These are phyloP conservation scores for Caenorhabditis panamensis DNA, from an alignment of 2,888 invertebrate genomes.

Conservation along the genomic window DNA sequence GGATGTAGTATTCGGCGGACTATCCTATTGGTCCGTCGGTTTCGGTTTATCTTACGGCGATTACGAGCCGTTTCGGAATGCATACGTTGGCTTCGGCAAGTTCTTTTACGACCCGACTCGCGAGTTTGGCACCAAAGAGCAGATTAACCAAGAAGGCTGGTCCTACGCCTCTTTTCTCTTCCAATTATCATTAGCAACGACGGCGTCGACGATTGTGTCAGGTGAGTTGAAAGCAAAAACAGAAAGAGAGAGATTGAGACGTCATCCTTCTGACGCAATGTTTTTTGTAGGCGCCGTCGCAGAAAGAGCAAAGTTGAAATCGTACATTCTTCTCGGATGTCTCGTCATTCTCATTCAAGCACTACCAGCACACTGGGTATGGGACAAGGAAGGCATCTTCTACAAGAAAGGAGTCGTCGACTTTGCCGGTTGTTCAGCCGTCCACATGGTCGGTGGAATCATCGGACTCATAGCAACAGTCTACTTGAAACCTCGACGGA, in stretches of 20 bases:
- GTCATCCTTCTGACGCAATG: constrained; percentile 2
- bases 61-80: constrained; percentile 71
- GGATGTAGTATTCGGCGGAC: constrained; percentile 92
- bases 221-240: constrained; percentile 57
- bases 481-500: constrained; percentile 75
- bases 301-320: constrained; percentile 77
- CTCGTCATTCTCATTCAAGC: constrained; percentile 77
- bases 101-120: constrained; percentile 79
- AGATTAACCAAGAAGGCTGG: constrained; percentile 78
- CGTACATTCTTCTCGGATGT: constrained; percentile 78
- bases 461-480: constrained; percentile 77
- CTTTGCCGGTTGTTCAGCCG: constrained; percentile 82
- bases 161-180: constrained; percentile 78
- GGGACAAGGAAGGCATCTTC: constrained; percentile 81
- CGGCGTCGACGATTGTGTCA: constrained; percentile 80
- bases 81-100: constrained; percentile 76
- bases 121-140: constrained; percentile 48
- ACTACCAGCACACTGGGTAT: constrained; percentile 82
- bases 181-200: constrained; percentile 78
- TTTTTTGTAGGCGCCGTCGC: constrained; percentile 79
- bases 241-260: too few species aligned
- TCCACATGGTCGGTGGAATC: constrained; percentile 80
- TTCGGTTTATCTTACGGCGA: constrained; percentile 86
- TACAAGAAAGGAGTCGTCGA: constrained; percentile 77
- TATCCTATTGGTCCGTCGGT: constrained; percentile 95